These are phyloP conservation scores for Tetramorium bicarinatum DNA, from an alignment of 2,888 invertebrate species.

Conservation along the genomic window DNA sequence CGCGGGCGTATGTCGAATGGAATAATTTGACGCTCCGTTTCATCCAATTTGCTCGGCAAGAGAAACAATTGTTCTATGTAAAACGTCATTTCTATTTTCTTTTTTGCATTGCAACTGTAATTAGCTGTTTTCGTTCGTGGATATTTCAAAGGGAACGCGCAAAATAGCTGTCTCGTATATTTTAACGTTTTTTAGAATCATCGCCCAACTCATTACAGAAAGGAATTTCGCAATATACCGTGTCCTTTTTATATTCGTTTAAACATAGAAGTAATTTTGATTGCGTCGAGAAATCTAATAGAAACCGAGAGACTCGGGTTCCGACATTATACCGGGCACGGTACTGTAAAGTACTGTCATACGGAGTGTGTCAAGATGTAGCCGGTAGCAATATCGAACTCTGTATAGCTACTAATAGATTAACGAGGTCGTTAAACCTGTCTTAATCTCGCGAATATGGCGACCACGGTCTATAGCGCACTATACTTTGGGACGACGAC, in stretches of 20 bases:
- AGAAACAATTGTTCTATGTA: conserved; percentile 50
- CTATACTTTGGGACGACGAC: conserved; percentile 23
- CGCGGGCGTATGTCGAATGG: conserved; percentile 32
- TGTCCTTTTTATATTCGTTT: neutral
- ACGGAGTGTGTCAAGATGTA: neutral
- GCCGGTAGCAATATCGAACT: conserved; percentile 24
- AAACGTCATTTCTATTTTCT: conserved; percentile 47
- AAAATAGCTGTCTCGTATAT: neutral
- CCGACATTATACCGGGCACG: neutral
- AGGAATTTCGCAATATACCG: neutral
- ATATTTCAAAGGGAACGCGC: conserved; percentile 16
- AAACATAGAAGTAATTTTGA: neutral
- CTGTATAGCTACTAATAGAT: conserved; percentile 64
- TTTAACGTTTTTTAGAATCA: conserved; percentile 40
- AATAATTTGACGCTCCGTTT: conserved; percentile 56
- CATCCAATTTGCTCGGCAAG: conserved; percentile 52
- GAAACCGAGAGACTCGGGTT: neutral
- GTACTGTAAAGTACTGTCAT: conserved; percentile 4
- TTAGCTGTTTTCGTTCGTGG: conserved; percentile 38
- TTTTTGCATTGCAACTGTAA: conserved; percentile 33
- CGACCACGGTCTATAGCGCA: conserved; percentile 36
- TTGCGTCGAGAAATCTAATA: neutral
- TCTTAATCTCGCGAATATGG: conserved; percentile 70
- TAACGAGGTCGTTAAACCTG: conserved; percentile 71
- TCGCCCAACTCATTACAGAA: neutral